Evolutionary conservation across 2,113 vertebrate species (phyloP).

Genomic region (Phasianus colchicus): DNA sequence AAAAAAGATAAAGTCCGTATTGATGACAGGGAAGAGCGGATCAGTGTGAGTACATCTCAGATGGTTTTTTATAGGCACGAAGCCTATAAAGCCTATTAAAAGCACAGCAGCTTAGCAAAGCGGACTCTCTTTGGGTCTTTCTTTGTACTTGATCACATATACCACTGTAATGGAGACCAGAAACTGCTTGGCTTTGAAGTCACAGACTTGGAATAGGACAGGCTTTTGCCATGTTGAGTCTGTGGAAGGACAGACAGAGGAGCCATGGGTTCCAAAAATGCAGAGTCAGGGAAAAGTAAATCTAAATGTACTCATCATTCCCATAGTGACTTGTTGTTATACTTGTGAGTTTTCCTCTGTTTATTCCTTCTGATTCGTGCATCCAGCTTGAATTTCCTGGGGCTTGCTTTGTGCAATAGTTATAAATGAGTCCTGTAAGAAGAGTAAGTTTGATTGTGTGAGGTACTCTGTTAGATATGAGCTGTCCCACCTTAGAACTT

Average conservation of each 20-base stretch:
- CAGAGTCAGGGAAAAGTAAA: background rate
- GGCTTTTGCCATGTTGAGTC: too few relatives aligned
- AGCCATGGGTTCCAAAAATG: background rate
- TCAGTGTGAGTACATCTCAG: slow-evolving; percentile 84
- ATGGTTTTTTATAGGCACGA: accelerated
- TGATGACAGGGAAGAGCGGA: slow-evolving; percentile 94
- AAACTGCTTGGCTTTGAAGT: background rate
- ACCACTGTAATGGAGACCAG: background rate
- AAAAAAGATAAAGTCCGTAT: slow-evolving; percentile 97
- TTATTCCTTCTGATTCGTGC: background rate
- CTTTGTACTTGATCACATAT: background rate
- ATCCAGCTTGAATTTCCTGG: background rate
- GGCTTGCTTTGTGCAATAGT: background rate
- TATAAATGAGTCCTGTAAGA: background rate
- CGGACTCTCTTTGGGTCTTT: background rate
- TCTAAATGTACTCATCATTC: background rate
- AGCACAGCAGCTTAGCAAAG: background rate
- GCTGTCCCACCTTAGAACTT: background rate
- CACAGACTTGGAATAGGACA: background rate
- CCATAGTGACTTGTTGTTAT: accelerated
- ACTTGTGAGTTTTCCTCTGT: background rate
- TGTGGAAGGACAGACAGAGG: background rate
- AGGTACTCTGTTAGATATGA: background rate
- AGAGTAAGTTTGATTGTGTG: background rate
- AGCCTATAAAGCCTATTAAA: background rate